Percentiles rank a stretch among this genome's conserved stretches.
Conservation (phyloP, 2,888 invertebrate species). For the Acronicta leporina region DNA sequence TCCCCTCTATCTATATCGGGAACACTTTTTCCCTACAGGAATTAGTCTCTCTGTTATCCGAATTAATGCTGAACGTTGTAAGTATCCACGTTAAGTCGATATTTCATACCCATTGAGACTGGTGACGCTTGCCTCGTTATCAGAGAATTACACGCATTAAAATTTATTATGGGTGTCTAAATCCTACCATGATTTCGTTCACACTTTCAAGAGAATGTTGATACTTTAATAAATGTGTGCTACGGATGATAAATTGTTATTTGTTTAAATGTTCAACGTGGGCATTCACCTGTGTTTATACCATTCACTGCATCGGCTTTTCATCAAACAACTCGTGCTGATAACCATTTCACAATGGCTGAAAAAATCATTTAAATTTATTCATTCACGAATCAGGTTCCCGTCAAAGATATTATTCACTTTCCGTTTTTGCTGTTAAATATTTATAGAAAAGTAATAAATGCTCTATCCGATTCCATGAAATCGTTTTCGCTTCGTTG, state of each 20-base stretch:
- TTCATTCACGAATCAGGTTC: slow-evolving; percentile 37
- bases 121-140: slow-evolving; percentile 32
- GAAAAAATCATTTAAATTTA: slow-evolving; percentile 46
- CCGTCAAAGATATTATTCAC: slow-evolving; percentile 39
- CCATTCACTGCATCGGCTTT: slow-evolving; percentile 22
- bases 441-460: slow-evolving; percentile 57
- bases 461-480: slow-evolving; percentile 50
- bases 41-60: slow-evolving; percentile 9
- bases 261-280: slow-evolving; percentile 20
- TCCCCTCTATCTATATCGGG: slow-evolving; percentile 13
- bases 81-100: slow-evolving; percentile 23
- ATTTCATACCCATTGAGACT: slow-evolving; percentile 36
- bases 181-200: slow-evolving; percentile 9
- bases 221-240: not conserved
- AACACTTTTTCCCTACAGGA: not conserved
- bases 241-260: slow-evolving; percentile 25
- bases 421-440: slow-evolving; percentile 50
- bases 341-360: slow-evolving; percentile 39
- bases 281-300: slow-evolving; percentile 4
- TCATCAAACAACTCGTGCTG: slow-evolving; percentile 27
- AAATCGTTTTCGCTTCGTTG: slow-evolving; percentile 53
- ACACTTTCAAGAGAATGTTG: slow-evolving; percentile 7
- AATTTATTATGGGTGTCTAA: slow-evolving; percentile 24
- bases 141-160: slow-evolving; percentile 35
- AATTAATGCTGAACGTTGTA: slow-evolving; percentile 20